Evolutionary conservation across 1,140 invertebrate genomes (phyloP).

Genomic region (Orchesella cincta): DNA sequence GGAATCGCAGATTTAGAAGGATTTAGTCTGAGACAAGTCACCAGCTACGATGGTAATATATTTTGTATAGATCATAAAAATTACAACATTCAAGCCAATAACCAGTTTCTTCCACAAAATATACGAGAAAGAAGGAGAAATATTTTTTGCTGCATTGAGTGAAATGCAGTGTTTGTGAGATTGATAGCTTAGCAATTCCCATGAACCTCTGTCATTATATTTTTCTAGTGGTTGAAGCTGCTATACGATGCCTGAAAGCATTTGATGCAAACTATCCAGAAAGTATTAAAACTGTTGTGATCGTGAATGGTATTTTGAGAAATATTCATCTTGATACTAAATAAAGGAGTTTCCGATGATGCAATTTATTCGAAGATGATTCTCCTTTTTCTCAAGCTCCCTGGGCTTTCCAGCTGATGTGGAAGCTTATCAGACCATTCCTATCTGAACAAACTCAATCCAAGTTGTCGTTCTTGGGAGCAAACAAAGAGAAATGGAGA

Average conservation of each 20-base stretch:
- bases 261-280: conserved; percentile 48
- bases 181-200: background rate
- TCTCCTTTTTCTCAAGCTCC: conserved; percentile 28
- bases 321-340: no score
- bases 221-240: background rate
- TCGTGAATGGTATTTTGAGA: conserved; percentile 39
- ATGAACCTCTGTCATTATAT: background rate
- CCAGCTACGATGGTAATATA: conserved; percentile 23
- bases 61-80: background rate
- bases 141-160: background rate
- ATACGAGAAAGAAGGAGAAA: no score
- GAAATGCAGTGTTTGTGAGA: background rate
- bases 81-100: no score
- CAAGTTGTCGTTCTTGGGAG: conserved; percentile 39
- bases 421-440: conserved; percentile 37
- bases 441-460: conserved; percentile 32
- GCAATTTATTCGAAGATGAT: background rate
- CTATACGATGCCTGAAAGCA: background rate
- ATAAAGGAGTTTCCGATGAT: no score
- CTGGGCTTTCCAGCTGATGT: conserved; percentile 35
- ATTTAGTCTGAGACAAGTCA: conserved; percentile 33
- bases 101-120: no score
- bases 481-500: conserved; percentile 34
- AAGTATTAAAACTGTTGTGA: conserved; percentile 34
- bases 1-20: conserved; percentile 38